These are phyloP conservation scores for Spea bombifrons DNA, from an alignment of 2,113 vertebrate genomes.

Conservation along the genomic window DNA sequence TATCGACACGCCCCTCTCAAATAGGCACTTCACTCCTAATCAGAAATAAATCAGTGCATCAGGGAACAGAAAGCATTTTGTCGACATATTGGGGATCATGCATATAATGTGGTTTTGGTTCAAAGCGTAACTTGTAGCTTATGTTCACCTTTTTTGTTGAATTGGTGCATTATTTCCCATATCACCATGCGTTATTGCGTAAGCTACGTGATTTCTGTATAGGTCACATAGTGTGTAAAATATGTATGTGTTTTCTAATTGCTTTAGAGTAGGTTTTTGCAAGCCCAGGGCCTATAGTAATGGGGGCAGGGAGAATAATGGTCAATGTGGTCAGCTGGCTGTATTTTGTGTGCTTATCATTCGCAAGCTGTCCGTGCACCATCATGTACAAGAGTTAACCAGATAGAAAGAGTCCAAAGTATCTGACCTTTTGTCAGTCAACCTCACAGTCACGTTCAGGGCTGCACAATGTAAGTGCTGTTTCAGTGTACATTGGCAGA, in stretches of 20 bases:
- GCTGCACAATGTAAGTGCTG: constrained; percentile 36
- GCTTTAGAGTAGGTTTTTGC: not conserved
- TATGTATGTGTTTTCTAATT: not conserved
- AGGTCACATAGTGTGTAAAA: too few relatives aligned
- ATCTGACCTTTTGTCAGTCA: constrained; percentile 50
- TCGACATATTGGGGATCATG: too few relatives aligned
- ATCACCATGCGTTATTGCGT: too few relatives aligned
- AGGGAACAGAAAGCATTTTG: too few relatives aligned
- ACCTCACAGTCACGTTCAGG: constrained; percentile 39
- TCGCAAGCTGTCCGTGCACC: constrained; percentile 42
- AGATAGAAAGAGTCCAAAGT: constrained; percentile 57
- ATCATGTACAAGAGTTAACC: constrained; percentile 47
- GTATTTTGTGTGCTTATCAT: constrained; percentile 41
- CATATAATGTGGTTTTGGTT: too few relatives aligned
- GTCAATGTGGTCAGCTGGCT: constrained; percentile 36
- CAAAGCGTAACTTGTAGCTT: too few relatives aligned
- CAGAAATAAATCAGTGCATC: too few relatives aligned
- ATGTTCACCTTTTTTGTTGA: too few relatives aligned
- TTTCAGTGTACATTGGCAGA: constrained; percentile 45
- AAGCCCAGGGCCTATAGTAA: not conserved
- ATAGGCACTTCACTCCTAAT: too few relatives aligned
- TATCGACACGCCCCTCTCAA: too few relatives aligned
- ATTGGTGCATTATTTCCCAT: too few relatives aligned
- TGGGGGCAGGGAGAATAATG: constrained; percentile 21
- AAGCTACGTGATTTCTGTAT: too few relatives aligned